phyloP scores from a whole-genome alignment of 1,140 invertebrate genomes.

The Cheumatopsyche charites region DNA sequence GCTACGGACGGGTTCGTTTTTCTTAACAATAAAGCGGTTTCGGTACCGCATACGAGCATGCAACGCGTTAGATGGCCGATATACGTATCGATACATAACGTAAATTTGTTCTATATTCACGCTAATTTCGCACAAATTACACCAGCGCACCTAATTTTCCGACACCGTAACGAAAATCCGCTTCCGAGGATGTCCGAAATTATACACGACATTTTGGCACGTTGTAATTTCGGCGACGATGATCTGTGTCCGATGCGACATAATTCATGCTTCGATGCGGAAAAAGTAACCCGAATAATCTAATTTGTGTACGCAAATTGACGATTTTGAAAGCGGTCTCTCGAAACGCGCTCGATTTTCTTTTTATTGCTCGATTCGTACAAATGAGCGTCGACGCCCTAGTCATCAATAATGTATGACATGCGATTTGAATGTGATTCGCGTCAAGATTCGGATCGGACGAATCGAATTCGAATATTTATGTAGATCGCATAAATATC shows the following conservation, averaged over 20 bases:
- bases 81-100: neutral
- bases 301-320: neutral
- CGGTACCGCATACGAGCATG: neutral
- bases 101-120: neutral
- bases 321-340: neutral
- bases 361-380: neutral
- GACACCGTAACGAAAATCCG: neutral
- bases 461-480: too few relatives aligned
- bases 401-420: conserved; percentile 23
- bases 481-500: too few relatives aligned
- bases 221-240: conserved; percentile 11
- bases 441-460: neutral
- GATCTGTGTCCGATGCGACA: conserved; percentile 12
- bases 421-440: neutral
- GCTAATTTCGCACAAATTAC: too few relatives aligned
- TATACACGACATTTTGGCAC: neutral
- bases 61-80: neutral
- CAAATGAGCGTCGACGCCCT: conserved; percentile 22
- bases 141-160: too few relatives aligned
- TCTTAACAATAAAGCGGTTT: conserved; percentile 22
- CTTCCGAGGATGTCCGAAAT: conserved; percentile 18
- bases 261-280: neutral
- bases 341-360: neutral
- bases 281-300: conserved; percentile 12
- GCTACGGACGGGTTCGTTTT: conserved; percentile 17